phyloP scores from a whole-genome alignment of 2,113 vertebrate species.

The Apus apus region DNA sequence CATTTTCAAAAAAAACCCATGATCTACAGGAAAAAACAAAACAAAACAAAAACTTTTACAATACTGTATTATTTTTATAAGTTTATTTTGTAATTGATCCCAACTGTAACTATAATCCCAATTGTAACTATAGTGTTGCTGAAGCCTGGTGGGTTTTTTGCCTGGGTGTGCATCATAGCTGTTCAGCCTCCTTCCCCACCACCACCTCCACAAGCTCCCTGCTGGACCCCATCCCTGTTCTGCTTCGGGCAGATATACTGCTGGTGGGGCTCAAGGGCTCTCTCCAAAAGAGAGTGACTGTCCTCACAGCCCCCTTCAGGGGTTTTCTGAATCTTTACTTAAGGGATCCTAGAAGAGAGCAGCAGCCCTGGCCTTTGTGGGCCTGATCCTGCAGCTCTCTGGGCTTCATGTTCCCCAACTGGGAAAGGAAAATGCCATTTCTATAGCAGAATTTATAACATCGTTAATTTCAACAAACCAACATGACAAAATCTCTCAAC shows the following conservation, averaged over 20 bases:
- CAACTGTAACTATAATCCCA: no score
- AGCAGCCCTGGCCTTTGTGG: background rate
- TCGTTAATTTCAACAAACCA: background rate
- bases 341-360: background rate
- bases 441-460: background rate
- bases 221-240: background rate
- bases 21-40: background rate
- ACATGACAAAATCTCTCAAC: background rate
- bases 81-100: background rate
- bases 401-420: accelerated
- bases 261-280: background rate
- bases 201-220: background rate
- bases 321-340: background rate
- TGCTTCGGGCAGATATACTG: accelerated
- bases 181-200: background rate
- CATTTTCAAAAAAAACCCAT: background rate
- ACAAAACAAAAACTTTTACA: background rate
- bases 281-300: no score
- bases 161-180: background rate
- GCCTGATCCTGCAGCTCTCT: background rate
- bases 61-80: background rate
- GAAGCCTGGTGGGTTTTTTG: background rate
- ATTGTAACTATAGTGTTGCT: background rate
- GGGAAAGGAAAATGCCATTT: background rate
- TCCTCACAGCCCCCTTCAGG: background rate